Conservation (phyloP, 1,140 invertebrate species). For the Hyles euphorbiae region DNA sequence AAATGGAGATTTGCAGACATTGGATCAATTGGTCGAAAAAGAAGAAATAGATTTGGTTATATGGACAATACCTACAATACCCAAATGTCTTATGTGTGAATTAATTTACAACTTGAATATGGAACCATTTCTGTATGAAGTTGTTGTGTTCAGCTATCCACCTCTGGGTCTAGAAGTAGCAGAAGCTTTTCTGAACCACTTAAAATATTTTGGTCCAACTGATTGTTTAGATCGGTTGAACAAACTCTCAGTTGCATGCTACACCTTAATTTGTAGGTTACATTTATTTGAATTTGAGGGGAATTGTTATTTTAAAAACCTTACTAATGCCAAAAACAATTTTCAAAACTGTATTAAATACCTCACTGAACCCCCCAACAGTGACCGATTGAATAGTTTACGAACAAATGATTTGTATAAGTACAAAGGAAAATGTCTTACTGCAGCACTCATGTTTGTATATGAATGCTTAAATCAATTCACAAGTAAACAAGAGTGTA, state of each 20-base stretch:
- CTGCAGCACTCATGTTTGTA: conserved; percentile 32
- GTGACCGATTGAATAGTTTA: conserved; percentile 34
- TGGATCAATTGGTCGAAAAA: conserved; percentile 43
- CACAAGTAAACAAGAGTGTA: conserved; percentile 26
- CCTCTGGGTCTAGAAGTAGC: conserved; percentile 43
- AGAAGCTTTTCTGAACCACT: conserved; percentile 41
- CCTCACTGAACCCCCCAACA: conserved; percentile 51
- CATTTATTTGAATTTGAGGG: conserved; percentile 41
- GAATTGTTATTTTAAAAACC: conserved; percentile 17
- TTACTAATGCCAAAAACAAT: conserved; percentile 34
- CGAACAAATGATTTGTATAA: conserved; percentile 49
- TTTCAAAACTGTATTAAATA: conserved; percentile 48
- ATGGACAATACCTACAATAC: conserved; percentile 53
- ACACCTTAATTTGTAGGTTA: conserved; percentile 44
- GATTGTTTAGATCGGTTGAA: conserved; percentile 41
- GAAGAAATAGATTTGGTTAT: conserved; percentile 49
- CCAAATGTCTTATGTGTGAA: conserved; percentile 57
- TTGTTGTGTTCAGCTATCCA: conserved; percentile 44
- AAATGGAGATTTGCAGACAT: conserved; percentile 45
- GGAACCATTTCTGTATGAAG: conserved; percentile 53
- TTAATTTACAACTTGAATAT: conserved; percentile 54
- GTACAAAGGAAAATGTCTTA: conserved; percentile 43
- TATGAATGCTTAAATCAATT: conserved; percentile 40
- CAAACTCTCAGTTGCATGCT: conserved; percentile 37
- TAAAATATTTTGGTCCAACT: conserved; percentile 52